These are phyloP conservation scores for Todus mexicanus DNA, from an alignment of 2,797 vertebrate species.

Conservation along the genomic window DNA sequence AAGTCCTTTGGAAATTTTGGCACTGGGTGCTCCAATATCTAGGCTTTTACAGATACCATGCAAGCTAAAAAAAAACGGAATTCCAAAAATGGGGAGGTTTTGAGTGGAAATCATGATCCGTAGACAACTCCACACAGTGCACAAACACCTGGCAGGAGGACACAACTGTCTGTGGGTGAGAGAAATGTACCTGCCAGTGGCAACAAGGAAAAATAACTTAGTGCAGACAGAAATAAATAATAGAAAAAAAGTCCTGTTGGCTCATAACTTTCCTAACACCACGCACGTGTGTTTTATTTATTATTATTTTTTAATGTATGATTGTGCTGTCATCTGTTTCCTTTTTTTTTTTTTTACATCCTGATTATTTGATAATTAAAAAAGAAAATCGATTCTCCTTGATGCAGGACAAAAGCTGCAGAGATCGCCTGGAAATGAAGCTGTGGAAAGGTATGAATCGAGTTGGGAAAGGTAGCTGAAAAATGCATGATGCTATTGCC, in stretches of 20 bases:
- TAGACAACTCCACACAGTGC: background rate
- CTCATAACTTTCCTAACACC: no score
- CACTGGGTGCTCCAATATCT: rapidly evolving
- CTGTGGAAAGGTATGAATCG: background rate
- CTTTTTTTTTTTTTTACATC: background rate
- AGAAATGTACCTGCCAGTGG: background rate
- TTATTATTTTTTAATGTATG: background rate
- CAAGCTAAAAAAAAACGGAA: background rate
- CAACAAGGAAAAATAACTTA: background rate
- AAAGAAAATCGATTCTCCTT: background rate
- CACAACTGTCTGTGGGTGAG: background rate
- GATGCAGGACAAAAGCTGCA: background rate
- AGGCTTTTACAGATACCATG: rapidly evolving
- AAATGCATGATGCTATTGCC: background rate
- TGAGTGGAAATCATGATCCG: background rate
- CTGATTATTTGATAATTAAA: background rate
- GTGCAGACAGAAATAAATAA: background rate
- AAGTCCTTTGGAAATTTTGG: background rate
- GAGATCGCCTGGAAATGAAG: background rate
- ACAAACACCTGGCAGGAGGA: background rate
- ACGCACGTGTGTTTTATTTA: rapidly evolving
- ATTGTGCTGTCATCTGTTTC: background rate
- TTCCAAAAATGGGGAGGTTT: background rate
- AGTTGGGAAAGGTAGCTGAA: background rate
- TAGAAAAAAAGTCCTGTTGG: background rate